Conservation (phyloP, 2,888 invertebrate genomes). For the Timandra comae region DNA sequence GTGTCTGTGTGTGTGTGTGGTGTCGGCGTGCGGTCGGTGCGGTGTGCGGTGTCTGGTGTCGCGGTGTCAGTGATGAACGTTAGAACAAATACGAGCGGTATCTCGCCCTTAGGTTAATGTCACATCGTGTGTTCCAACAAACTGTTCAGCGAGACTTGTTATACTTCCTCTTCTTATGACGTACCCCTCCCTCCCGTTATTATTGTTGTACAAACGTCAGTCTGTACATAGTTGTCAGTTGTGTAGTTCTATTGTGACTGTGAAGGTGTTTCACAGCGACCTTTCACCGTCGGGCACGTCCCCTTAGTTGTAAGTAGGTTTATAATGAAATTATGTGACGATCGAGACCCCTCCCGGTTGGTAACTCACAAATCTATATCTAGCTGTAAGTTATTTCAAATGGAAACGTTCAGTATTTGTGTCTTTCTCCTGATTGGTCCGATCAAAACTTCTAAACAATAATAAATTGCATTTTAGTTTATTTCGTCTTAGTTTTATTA, state of each 20-base stretch:
- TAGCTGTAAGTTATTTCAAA: slow-evolving; percentile 34
- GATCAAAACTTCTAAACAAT: slow-evolving; percentile 38
- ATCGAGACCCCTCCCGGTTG: slow-evolving; percentile 26
- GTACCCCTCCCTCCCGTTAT: slow-evolving; percentile 18
- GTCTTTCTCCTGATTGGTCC: slow-evolving; percentile 34
- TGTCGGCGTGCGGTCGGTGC: slow-evolving; percentile 24
- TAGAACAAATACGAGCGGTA: slow-evolving; percentile 47
- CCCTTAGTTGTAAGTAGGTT: slow-evolving; percentile 57
- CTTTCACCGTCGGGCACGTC: slow-evolving; percentile 46
- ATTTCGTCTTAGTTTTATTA: slow-evolving; percentile 38
- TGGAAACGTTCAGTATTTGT: slow-evolving; percentile 46
- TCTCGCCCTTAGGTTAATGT: slow-evolving; percentile 56
- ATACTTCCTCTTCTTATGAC: slow-evolving; percentile 15
- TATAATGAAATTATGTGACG: slow-evolving; percentile 30
- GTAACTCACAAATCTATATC: slow-evolving; percentile 29
- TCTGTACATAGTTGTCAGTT: slow-evolving; percentile 1
- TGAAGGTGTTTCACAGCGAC: too few species aligned
- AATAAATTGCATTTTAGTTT: slow-evolving; percentile 52
- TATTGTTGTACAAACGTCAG: slow-evolving; percentile 25
- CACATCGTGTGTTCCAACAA: slow-evolving; percentile 66
- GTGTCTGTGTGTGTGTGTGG: slow-evolving; percentile 31
- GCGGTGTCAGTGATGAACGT: slow-evolving; percentile 31
- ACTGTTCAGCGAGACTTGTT: slow-evolving; percentile 63
- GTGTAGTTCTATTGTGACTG: not conserved
- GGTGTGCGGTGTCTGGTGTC: slow-evolving; percentile 27